phyloP scores from a whole-genome alignment of 2,888 invertebrate species.

The Epiblema foenella region DNA sequence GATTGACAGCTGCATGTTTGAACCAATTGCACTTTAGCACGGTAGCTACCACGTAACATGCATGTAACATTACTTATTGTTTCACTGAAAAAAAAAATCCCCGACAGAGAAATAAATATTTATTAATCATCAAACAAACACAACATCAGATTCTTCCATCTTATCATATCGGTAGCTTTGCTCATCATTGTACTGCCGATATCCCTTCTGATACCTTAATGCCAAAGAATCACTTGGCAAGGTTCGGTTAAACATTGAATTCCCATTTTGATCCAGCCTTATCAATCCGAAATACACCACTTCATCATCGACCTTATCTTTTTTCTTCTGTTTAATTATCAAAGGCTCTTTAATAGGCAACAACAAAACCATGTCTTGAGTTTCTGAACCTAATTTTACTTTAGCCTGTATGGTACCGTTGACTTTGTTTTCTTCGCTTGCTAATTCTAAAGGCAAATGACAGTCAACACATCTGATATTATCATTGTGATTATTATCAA shows the following conservation, averaged over 20 bases:
- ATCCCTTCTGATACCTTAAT: constrained; percentile 76
- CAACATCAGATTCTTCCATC: constrained; percentile 60
- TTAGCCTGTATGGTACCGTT: constrained; percentile 80
- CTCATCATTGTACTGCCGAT: constrained; percentile 55
- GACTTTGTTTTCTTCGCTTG: constrained; percentile 51
- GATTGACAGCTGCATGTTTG: too few species aligned
- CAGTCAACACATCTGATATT: constrained; percentile 81
- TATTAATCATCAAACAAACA: constrained; percentile 57
- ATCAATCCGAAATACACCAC: constrained; percentile 74
- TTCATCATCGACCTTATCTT: constrained; percentile 55
- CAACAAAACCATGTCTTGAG: constrained; percentile 68
- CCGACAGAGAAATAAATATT: not conserved
- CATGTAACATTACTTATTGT: too few species aligned
- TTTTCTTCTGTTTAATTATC: constrained; percentile 69
- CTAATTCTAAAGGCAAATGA: constrained; percentile 69
- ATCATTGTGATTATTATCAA: constrained; percentile 74
- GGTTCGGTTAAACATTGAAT: constrained; percentile 66
- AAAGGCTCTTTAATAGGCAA: constrained; percentile 71
- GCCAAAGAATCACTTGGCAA: constrained; percentile 71
- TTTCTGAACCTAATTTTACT: constrained; percentile 61
- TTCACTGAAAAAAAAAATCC: too few species aligned
- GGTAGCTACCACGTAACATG: too few species aligned
- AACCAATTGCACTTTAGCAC: too few species aligned
- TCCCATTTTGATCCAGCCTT: constrained; percentile 63
- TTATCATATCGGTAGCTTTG: constrained; percentile 59